These are phyloP conservation scores for Todiramphus saurophagus DNA, from an alignment of 2,113 vertebrate species.

Conservation along the genomic window DNA sequence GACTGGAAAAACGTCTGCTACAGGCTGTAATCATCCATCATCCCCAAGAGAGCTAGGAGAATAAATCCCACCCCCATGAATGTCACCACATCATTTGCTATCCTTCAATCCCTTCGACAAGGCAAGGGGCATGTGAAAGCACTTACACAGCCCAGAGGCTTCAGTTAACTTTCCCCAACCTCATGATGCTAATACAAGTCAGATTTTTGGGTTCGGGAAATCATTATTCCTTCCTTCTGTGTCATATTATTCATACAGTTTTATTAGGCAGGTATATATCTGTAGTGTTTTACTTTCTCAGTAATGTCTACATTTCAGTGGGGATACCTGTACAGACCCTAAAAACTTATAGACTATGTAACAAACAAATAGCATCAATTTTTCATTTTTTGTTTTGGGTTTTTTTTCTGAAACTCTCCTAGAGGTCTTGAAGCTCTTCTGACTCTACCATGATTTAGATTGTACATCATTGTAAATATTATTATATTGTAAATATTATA, in stretches of 20 bases:
- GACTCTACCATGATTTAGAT: background rate
- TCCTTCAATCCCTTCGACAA: background rate
- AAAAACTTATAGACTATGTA: background rate
- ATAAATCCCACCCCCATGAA: background rate
- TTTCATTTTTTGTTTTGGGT: too few species aligned
- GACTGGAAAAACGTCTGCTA: background rate
- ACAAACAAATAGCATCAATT: background rate
- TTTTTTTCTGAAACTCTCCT: background rate
- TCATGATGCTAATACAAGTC: background rate
- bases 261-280: background rate
- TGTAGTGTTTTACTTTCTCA: background rate
- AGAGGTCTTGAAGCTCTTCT: background rate
- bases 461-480: background rate
- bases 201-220: background rate
- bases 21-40: background rate
- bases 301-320: background rate
- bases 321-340: background rate
- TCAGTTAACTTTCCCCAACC: fast-evolving
- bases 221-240: background rate
- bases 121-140: background rate
- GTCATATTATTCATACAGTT: background rate
- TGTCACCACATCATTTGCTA: background rate
- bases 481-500: background rate
- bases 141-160: background rate
- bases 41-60: background rate